Conservation (phyloP, 2,797 vertebrate genomes). For the Sebastes melanostomus region DNA sequence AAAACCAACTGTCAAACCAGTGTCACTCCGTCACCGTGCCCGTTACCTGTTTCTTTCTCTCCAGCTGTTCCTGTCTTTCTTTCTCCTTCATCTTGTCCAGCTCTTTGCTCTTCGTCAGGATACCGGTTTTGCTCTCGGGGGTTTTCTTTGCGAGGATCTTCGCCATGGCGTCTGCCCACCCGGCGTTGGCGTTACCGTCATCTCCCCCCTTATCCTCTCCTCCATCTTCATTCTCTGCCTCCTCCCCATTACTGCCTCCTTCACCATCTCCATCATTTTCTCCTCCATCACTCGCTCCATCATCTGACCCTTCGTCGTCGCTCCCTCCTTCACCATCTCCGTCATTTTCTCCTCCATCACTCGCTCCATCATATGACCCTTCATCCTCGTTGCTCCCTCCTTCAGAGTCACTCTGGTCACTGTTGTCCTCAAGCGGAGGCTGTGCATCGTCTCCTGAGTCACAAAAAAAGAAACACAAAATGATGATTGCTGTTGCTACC, state of each 20-base stretch:
- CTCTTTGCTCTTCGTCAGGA: slow-evolving; percentile 89
- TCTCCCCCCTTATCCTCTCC: slow-evolving; percentile 1
- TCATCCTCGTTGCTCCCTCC: neutral
- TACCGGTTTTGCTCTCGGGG: slow-evolving; percentile 78
- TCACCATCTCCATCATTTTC: neutral
- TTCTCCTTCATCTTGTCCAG: slow-evolving; percentile 86
- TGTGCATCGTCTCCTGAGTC: neutral
- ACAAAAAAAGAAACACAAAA: neutral
- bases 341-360: neutral
- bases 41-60: slow-evolving; percentile 86
- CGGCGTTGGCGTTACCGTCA: slow-evolving; percentile 68
- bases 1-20: too few species aligned
- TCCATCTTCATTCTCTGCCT: slow-evolving; percentile 23
- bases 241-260: neutral
- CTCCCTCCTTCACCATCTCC: neutral
- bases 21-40: too few species aligned
- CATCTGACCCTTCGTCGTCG: neutral
- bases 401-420: slow-evolving; percentile 18
- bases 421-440: neutral
- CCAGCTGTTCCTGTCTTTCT: slow-evolving; percentile 80
- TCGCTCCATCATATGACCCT: neutral
- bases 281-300: neutral
- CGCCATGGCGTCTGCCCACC: slow-evolving; percentile 97
- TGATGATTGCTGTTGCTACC: neutral
- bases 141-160: slow-evolving; percentile 89